Conservation (phyloP, 2,113 vertebrate genomes). For the Ellobius talpinus region DNA sequence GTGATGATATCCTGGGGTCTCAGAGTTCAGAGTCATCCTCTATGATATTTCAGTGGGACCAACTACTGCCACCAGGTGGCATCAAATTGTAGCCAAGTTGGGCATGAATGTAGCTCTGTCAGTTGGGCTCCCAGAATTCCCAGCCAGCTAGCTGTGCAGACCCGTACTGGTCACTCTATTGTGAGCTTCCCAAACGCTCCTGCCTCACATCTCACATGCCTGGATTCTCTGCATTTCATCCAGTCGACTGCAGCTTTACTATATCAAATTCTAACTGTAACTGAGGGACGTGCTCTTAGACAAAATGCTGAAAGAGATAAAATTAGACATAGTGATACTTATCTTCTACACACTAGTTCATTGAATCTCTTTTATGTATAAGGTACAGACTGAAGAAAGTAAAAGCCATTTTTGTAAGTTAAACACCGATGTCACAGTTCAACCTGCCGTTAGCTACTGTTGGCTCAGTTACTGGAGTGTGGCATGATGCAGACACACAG, state of each 20-base stretch:
- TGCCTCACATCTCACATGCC: neutral
- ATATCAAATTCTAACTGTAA: conserved; percentile 32
- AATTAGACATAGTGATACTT: conserved; percentile 27
- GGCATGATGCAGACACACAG: neutral
- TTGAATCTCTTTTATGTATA: neutral
- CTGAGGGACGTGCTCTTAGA: neutral
- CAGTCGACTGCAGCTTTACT: neutral
- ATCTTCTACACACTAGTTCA: neutral
- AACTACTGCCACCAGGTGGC: conserved; percentile 71
- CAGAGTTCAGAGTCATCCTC: neutral
- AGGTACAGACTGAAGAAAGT: neutral
- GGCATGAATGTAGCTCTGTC: neutral
- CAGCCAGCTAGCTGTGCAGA: neutral
- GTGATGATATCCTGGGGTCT: neutral
- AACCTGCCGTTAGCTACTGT: neutral
- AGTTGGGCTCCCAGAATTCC: conserved; percentile 60
- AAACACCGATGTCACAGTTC: neutral
- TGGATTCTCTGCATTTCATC: conserved; percentile 1
- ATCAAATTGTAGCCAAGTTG: conserved; percentile 66
- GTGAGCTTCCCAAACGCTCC: neutral
- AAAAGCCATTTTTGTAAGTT: neutral
- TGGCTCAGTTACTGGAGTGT: neutral
- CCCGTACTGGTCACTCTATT: neutral
- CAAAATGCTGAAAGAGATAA: conserved; percentile 1
- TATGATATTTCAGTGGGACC: neutral